Evolutionary conservation across 2,113 vertebrate genomes (phyloP).

Genomic region (Urocynchramus pylzowi): DNA sequence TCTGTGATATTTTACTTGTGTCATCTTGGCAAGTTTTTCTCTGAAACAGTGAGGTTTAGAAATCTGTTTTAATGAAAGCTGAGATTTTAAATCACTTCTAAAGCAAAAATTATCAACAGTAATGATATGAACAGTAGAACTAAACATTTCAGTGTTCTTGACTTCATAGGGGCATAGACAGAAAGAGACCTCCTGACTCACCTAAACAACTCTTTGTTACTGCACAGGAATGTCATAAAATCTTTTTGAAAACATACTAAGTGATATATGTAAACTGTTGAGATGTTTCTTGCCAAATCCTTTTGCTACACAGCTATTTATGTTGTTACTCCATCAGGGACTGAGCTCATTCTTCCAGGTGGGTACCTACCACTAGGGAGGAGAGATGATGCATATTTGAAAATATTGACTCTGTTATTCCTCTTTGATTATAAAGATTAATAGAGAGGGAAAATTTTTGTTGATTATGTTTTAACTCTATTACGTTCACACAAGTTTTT

Average conservation of each 20-base stretch:
- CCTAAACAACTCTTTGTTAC: neutral
- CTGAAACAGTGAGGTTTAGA: neutral
- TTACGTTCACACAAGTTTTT: neutral
- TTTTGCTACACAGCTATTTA: neutral
- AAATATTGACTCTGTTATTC: neutral
- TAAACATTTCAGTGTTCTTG: neutral
- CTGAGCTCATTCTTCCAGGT: neutral
- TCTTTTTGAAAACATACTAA: neutral
- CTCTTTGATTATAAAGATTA: neutral
- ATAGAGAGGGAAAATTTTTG: fast-evolving
- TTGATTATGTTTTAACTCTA: neutral
- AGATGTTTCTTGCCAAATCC: neutral
- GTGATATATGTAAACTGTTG: neutral
- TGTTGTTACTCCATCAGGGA: neutral
- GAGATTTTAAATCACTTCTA: neutral
- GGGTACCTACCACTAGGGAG: neutral
- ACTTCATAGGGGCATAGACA: neutral
- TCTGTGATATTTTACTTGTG: neutral
- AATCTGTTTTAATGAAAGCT: neutral
- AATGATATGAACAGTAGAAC: neutral
- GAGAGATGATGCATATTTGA: neutral
- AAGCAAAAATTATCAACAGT: neutral
- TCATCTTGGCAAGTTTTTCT: neutral
- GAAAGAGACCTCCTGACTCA: neutral
- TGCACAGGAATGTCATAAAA: neutral